phyloP scores from a whole-genome alignment of 92 coral and sea anemone species.

The Bergia sp. region DNA sequence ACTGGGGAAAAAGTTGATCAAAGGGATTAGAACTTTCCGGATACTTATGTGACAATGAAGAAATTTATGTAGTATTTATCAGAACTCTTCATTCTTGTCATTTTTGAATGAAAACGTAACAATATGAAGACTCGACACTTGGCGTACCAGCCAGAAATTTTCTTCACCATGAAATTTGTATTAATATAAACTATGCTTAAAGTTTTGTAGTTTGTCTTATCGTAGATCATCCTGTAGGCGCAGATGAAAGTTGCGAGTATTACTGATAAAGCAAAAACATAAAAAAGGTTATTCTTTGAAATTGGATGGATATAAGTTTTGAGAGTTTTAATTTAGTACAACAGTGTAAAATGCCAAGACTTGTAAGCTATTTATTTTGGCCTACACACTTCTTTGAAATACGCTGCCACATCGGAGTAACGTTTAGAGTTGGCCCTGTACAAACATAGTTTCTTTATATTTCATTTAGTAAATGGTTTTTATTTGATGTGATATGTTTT shows the following conservation, averaged over 20 bases:
- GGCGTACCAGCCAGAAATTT: not conserved
- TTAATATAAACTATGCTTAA: not conserved
- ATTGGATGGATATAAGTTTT: not conserved
- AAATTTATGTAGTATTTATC: constrained; percentile 38
- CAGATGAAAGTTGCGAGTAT: not conserved
- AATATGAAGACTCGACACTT: not conserved
- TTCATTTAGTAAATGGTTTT: constrained; percentile 14
- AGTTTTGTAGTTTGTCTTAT: not conserved
- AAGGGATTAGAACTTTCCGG: not conserved
- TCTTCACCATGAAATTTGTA: not conserved
- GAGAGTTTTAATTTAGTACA: constrained; percentile 1
- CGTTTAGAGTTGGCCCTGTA: not conserved
- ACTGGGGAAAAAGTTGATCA: not conserved
- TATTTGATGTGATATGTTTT: not conserved
- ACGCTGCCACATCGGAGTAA: not conserved
- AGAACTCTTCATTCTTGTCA: not conserved
- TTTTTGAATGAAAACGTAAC: constrained; percentile 17
- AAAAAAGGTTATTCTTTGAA: not conserved
- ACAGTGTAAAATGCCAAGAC: not conserved
- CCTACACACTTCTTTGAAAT: not conserved
- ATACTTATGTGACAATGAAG: not conserved
- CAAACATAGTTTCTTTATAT: not conserved
- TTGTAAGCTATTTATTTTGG: constrained; percentile 31
- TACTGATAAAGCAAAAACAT: not conserved
- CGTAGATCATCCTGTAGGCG: not conserved